Percentiles rank a stretch among this genome's conserved stretches.
Conservation (phyloP, 92 coral and sea anemone genomes). For the Muricea muricata region DNA sequence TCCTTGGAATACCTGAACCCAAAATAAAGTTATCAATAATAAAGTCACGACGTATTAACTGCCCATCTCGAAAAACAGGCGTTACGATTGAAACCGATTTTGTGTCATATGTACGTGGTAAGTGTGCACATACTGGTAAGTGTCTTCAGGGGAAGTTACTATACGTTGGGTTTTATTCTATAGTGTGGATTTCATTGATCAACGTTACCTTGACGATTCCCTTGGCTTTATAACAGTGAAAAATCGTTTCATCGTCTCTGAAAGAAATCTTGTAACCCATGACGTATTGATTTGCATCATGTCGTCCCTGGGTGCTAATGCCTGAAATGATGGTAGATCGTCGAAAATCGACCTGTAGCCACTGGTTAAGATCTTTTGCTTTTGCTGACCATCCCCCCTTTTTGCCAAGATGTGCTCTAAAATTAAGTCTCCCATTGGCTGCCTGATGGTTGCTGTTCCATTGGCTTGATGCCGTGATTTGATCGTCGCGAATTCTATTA, state of each 20-base stretch:
- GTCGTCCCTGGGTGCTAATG: constrained; percentile 1
- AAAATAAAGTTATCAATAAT: too few relatives aligned
- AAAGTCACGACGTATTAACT: not conserved
- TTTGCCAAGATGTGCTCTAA: not conserved
- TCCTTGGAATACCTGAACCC: not conserved
- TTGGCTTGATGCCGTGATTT: not conserved
- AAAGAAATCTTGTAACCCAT: not conserved
- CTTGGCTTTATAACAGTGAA: not conserved
- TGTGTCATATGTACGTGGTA: too few relatives aligned
- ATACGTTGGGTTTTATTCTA: too few relatives aligned
- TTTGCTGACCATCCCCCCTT: constrained; percentile 16
- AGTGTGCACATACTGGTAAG: too few relatives aligned
- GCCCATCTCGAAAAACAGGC: too few relatives aligned
- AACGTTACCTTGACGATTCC: not conserved
- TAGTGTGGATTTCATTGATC: too few relatives aligned
- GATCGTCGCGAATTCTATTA: not conserved
- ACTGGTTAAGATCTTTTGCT: constrained; percentile 12
- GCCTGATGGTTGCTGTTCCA: constrained; percentile 6
- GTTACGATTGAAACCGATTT: too few relatives aligned
- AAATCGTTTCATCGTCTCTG: not conserved
- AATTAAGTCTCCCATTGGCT: not conserved
- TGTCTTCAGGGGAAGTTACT: too few relatives aligned
- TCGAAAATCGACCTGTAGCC: constrained; percentile 5
- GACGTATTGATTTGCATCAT: not conserved
- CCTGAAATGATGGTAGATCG: not conserved